phyloP scores from a whole-genome alignment of 2,888 invertebrate genomes.

The Protonemura montana region DNA sequence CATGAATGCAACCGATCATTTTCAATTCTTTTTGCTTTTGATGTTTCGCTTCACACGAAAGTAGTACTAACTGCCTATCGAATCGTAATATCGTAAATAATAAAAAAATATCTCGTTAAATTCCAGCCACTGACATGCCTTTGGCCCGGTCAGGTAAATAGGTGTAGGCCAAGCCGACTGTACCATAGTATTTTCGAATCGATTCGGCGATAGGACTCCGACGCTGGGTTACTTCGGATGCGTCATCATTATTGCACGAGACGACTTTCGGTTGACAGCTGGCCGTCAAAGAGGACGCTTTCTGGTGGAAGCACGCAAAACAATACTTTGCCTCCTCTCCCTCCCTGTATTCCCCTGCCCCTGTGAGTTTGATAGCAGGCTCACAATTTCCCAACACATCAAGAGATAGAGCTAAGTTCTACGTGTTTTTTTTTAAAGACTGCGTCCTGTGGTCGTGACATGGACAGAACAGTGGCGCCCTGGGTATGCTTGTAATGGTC shows the following conservation, averaged over 20 bases:
- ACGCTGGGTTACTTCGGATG: neutral
- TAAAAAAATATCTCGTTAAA: neutral
- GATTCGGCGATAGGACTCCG: neutral
- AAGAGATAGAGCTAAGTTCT: no score
- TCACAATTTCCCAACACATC: no score
- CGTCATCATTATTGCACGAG: conserved; percentile 5
- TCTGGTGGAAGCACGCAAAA: neutral
- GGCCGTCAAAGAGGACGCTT: neutral
- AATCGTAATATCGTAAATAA: neutral
- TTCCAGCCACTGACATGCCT: neutral
- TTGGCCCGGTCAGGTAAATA: neutral
- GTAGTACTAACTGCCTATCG: neutral
- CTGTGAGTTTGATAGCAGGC: no score
- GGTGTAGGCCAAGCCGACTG: neutral
- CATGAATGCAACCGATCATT: neutral
- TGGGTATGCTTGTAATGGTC: no score
- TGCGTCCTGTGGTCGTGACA: no score
- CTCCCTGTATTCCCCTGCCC: neutral
- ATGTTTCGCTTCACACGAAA: neutral
- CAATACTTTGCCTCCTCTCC: neutral
- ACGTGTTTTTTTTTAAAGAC: no score
- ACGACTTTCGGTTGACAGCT: neutral
- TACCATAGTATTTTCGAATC: neutral
- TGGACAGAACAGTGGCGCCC: no score
- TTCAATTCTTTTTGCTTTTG: conserved; percentile 4